Evolutionary conservation across 2,797 vertebrate species (phyloP).

Genomic region (Etheostoma perlongum): DNA sequence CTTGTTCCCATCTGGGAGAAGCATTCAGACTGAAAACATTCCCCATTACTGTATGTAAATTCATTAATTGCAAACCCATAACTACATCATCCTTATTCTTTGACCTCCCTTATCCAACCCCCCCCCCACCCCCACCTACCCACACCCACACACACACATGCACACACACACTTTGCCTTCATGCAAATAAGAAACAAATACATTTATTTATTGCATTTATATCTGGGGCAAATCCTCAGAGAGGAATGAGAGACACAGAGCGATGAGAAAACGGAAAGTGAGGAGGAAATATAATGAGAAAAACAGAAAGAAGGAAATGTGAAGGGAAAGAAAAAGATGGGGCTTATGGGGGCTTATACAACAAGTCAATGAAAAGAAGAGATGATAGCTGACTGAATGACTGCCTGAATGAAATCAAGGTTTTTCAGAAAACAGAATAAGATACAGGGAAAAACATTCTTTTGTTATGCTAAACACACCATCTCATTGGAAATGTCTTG

Average conservation of each 20-base stretch:
- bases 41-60: slow-evolving; percentile 83
- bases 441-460: slow-evolving; percentile 75
- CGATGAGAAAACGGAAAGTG: slow-evolving; percentile 25
- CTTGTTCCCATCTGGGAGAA: slow-evolving; percentile 65
- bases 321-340: slow-evolving; percentile 34
- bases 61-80: slow-evolving; percentile 78
- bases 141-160: slow-evolving; percentile 23
- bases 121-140: not conserved
- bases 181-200: slow-evolving; percentile 64
- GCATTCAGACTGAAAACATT: slow-evolving; percentile 70
- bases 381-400: slow-evolving; percentile 68
- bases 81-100: slow-evolving; percentile 68
- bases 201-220: slow-evolving; percentile 24
- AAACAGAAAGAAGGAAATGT: slow-evolving; percentile 33
- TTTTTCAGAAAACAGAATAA: slow-evolving; percentile 73
- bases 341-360: slow-evolving; percentile 66
- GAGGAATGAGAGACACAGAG: slow-evolving; percentile 43
- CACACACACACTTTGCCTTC: slow-evolving; percentile 25
- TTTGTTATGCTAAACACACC: slow-evolving; percentile 82
- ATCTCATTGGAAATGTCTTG: slow-evolving; percentile 72
- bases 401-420: slow-evolving; percentile 73
- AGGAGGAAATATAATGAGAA: slow-evolving; percentile 23
- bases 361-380: slow-evolving; percentile 59
- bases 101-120: slow-evolving; percentile 62
- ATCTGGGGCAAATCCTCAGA: slow-evolving; percentile 61